Evolutionary conservation across 2,797 vertebrate genomes (phyloP).

Genomic region (Pachyuromys duprasi): DNA sequence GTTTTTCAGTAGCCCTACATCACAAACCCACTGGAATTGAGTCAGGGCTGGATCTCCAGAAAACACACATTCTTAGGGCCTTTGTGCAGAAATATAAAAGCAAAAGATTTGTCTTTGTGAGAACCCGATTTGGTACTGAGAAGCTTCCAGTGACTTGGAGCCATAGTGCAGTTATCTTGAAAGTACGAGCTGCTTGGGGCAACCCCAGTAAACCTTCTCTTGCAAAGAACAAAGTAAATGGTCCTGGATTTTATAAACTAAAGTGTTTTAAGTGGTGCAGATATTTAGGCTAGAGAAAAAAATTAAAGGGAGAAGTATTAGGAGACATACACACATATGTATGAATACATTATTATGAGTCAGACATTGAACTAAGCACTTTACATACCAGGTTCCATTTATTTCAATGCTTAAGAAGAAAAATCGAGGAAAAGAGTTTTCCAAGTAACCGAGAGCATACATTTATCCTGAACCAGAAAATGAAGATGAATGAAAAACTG

Average conservation of each 20-base stretch:
- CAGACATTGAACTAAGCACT: constrained; percentile 58
- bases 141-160: background rate
- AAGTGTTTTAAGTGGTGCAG: constrained; percentile 37
- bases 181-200: background rate
- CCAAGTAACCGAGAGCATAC: constrained; percentile 45
- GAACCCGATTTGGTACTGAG: background rate
- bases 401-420: constrained; percentile 70
- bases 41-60: background rate
- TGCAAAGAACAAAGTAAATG: background rate
- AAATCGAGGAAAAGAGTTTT: constrained; percentile 61
- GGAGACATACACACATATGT: background rate
- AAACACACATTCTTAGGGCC: background rate
- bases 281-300: constrained; percentile 44
- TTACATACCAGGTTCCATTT: constrained; percentile 69
- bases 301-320: constrained; percentile 29
- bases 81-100: background rate
- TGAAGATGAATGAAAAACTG: constrained; percentile 75
- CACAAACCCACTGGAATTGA: background rate
- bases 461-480: constrained; percentile 68
- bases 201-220: background rate
- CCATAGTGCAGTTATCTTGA: background rate
- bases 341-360: constrained; percentile 49
- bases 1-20: background rate
- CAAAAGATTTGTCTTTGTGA: background rate
- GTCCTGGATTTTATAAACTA: constrained; percentile 23